phyloP scores from a whole-genome alignment of 2,113 vertebrate species.

The Siniperca knerii region DNA sequence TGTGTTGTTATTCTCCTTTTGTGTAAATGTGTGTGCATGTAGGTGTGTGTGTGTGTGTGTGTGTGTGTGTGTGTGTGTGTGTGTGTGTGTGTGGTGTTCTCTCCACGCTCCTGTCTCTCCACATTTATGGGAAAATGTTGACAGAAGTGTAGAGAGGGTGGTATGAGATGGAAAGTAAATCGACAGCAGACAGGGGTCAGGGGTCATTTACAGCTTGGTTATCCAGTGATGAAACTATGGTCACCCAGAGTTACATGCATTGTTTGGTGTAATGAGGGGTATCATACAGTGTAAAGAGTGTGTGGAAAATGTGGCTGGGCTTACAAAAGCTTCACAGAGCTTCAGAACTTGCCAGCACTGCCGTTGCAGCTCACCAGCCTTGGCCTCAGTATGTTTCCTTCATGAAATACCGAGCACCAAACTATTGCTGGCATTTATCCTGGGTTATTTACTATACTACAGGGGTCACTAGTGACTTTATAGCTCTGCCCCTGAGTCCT shows the following conservation, averaged over 20 bases:
- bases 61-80: not conserved
- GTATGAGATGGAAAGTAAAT: conserved; percentile 44
- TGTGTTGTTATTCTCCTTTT: not conserved
- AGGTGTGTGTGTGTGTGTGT: not conserved
- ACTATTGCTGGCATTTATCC: conserved; percentile 55
- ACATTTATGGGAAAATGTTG: not conserved
- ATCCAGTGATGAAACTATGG: not conserved
- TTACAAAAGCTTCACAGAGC: not conserved
- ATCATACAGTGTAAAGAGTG: not conserved
- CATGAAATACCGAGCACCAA: conserved; percentile 34
- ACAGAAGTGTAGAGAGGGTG: not conserved
- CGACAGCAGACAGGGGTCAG: conserved; percentile 41
- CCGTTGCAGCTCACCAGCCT: not conserved
- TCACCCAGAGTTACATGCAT: not conserved
- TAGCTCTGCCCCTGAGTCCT: conserved; percentile 47
- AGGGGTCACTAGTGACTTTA: conserved; percentile 64
- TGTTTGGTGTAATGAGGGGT: conserved; percentile 22
- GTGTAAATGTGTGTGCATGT: too few relatives aligned
- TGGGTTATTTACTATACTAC: conserved; percentile 66
- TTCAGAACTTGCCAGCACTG: not conserved
- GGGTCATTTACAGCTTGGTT: not conserved
- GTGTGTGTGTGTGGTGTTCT: conserved; percentile 3
- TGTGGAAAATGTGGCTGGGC: not conserved
- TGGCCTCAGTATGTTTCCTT: conserved; percentile 11
- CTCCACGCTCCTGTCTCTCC: not conserved